Conservation (phyloP, 2,113 vertebrate genomes). For the Acrocephalus kingi region DNA sequence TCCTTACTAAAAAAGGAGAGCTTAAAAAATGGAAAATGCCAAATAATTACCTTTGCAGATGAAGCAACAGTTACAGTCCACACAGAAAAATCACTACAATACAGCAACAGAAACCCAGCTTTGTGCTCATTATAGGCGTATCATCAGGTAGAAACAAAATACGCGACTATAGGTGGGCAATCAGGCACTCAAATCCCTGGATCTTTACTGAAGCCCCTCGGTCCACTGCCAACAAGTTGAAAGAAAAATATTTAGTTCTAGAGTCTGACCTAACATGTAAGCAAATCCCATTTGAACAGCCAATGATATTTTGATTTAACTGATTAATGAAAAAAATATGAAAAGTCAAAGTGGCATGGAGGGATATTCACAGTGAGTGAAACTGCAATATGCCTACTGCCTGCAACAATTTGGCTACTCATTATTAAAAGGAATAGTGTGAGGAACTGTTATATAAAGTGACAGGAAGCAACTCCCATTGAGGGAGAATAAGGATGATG, state of each 20-base stretch:
- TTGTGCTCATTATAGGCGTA: neutral
- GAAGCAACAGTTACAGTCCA: neutral
- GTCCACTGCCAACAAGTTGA: neutral
- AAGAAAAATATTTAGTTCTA: neutral
- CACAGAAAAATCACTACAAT: neutral
- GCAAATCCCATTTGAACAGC: neutral
- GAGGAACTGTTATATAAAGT: neutral
- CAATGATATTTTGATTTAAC: neutral
- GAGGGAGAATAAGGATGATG: neutral
- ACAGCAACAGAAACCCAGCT: neutral
- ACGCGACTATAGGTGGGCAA: rapidly evolving
- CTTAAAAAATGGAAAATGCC: neutral
- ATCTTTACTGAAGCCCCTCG: neutral
- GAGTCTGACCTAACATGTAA: neutral
- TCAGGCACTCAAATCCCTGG: neutral
- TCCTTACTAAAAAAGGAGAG: neutral
- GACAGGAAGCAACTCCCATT: neutral
- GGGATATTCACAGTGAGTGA: neutral
- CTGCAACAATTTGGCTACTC: neutral
- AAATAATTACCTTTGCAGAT: neutral
- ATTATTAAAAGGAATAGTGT: neutral
- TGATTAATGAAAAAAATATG: neutral
- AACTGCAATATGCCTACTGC: neutral
- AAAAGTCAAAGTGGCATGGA: neutral
- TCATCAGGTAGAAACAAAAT: neutral